These are phyloP conservation scores for Eilema caniola DNA, from an alignment of 2,888 invertebrate genomes.

Conservation along the genomic window DNA sequence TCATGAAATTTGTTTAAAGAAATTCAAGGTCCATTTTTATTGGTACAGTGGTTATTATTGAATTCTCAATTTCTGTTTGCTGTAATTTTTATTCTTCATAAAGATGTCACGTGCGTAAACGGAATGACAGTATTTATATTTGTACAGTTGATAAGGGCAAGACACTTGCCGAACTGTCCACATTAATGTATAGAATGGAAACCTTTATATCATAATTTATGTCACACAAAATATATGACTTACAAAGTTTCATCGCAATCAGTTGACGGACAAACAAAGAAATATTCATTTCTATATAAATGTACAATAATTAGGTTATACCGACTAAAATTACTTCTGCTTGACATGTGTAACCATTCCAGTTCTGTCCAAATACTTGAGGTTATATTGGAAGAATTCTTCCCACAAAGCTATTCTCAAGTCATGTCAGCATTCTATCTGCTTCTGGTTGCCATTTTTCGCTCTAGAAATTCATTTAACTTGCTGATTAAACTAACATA, in stretches of 20 bases:
- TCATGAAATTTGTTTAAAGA: background rate
- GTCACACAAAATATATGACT: background rate
- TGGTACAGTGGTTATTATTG: slow-evolving; percentile 16
- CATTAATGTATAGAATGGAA: slow-evolving; percentile 14
- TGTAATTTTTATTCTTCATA: slow-evolving; percentile 39
- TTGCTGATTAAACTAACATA: background rate
- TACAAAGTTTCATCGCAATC: slow-evolving; percentile 2
- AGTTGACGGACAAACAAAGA: background rate
- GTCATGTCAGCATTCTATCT: no score
- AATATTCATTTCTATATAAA: slow-evolving; percentile 3
- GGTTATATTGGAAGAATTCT: background rate
- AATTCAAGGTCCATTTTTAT: background rate
- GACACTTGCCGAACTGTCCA: slow-evolving; percentile 23
- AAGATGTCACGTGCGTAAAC: slow-evolving; percentile 41
- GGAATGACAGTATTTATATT: slow-evolving; percentile 40
- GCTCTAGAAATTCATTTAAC: background rate
- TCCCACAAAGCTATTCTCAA: background rate
- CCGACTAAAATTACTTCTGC: background rate
- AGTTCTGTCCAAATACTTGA: background rate
- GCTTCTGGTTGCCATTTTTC: no score
- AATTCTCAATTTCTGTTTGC: slow-evolving; percentile 25
- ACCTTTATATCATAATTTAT: slow-evolving; percentile 15
- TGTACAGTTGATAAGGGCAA: slow-evolving; percentile 38
- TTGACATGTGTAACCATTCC: background rate
- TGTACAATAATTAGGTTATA: background rate